Evolutionary conservation across 2,113 vertebrate species (phyloP).

Genomic region (Tachuris rubrigastra): DNA sequence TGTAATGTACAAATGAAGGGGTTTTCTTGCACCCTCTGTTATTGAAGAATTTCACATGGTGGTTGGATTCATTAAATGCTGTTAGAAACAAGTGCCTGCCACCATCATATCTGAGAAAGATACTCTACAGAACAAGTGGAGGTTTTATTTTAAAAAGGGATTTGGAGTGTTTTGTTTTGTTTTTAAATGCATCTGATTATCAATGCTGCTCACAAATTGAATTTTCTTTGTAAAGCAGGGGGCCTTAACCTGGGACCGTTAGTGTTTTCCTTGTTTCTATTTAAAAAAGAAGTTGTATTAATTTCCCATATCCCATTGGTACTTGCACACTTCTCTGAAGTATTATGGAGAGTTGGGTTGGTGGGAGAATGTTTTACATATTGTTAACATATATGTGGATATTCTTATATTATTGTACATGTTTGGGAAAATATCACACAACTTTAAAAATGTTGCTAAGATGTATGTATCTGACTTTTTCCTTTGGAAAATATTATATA

Average conservation of each 20-base stretch:
- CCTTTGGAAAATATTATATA: conserved; percentile 81
- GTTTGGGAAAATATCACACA: conserved; percentile 72
- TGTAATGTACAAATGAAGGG: conserved; percentile 6
- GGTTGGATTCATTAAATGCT: conserved; percentile 18
- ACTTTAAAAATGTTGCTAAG: conserved; percentile 73
- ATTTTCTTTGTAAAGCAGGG: conserved; percentile 52
- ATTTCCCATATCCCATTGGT: conserved; percentile 64
- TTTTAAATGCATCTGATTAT: conserved; percentile 20
- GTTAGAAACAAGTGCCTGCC: conserved; percentile 30
- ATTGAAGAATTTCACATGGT: conserved; percentile 4
- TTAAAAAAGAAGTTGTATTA: conserved; percentile 50
- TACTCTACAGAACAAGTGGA: neutral
- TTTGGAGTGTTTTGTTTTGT: conserved; percentile 30
- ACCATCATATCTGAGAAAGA: conserved; percentile 32
- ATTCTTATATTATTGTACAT: conserved; percentile 80
- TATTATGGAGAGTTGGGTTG: conserved; percentile 59
- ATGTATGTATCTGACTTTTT: conserved; percentile 82
- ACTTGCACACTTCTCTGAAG: conserved; percentile 63
- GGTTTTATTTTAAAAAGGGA: neutral
- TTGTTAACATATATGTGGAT: conserved; percentile 74
- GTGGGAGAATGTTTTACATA: conserved; percentile 69
- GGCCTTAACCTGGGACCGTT: conserved; percentile 59
- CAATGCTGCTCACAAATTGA: conserved; percentile 53
- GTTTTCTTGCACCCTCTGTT: conserved; percentile 15
- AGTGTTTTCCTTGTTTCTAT: conserved; percentile 59